Evolutionary conservation across 2,888 invertebrate genomes (phyloP).

Genomic region (Exocentrus adspersus): DNA sequence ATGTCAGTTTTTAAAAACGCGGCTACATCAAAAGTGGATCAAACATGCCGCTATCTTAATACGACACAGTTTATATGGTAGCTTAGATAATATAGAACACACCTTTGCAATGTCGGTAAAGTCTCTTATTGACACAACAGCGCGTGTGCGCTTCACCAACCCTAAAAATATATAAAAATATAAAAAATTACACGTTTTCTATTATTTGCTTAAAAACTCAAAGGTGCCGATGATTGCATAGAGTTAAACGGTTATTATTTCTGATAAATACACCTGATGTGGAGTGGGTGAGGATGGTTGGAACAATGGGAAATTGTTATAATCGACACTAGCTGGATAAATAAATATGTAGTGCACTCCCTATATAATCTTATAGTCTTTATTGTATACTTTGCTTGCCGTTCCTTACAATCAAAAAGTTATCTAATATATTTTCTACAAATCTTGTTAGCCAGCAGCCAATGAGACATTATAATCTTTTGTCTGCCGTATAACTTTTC

Average conservation of each 20-base stretch:
- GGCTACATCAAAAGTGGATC: slow-evolving; percentile 46
- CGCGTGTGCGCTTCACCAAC: slow-evolving; percentile 24
- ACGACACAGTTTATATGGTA: slow-evolving; percentile 53
- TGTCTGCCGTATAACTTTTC: no score
- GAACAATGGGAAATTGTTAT: slow-evolving; percentile 21
- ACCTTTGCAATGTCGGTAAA: slow-evolving; percentile 36
- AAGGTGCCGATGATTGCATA: slow-evolving; percentile 24
- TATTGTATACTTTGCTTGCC: no score
- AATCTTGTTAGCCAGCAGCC: no score
- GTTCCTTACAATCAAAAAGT: no score
- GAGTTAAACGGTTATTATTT: slow-evolving; percentile 27
- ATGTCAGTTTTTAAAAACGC: slow-evolving; percentile 20
- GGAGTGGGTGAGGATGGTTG: slow-evolving; percentile 10
- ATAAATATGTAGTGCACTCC: background rate
- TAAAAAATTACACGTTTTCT: slow-evolving; percentile 15
- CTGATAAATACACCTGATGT: slow-evolving; percentile 26
- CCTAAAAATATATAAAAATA: slow-evolving; percentile 26
- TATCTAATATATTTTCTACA: no score
- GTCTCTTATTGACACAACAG: slow-evolving; percentile 23
- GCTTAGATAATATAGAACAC: slow-evolving; percentile 50
- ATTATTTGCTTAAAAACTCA: slow-evolving; percentile 23
- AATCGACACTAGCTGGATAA: slow-evolving; percentile 7
- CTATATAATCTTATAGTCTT: no score
- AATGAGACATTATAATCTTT: no score
- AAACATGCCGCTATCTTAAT: slow-evolving; percentile 52